A percentile compares a stretch with the other conserved stretches of the same genome.
Conservation (phyloP, 2,113 vertebrate species). For the Toxotes chatareus region DNA sequence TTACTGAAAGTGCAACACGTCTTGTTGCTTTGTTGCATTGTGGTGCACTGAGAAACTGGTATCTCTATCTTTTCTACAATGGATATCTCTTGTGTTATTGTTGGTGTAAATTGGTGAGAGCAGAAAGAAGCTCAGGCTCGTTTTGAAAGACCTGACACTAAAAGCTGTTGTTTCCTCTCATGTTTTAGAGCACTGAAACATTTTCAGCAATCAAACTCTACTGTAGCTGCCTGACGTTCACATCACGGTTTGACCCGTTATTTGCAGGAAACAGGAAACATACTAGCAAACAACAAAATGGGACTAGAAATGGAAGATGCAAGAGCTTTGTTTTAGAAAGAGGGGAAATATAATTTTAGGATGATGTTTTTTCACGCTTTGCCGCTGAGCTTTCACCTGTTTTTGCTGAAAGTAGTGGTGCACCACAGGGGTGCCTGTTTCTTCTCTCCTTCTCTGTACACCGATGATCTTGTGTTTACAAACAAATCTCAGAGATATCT, state of each 20-base stretch:
- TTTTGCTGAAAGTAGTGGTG: neutral
- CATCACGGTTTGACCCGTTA: slow-evolving; percentile 7
- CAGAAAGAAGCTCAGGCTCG: slow-evolving; percentile 3
- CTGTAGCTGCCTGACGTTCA: neutral
- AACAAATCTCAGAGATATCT: neutral
- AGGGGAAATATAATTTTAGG: neutral
- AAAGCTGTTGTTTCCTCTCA: slow-evolving; percentile 21
- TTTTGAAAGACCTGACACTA: slow-evolving; percentile 20
- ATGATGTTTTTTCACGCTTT: neutral
- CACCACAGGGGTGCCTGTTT: neutral
- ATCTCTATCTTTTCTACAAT: neutral
- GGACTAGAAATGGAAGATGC: neutral
- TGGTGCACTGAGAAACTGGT: neutral
- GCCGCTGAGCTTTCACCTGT: neutral
- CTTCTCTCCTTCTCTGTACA: neutral
- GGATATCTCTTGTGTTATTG: slow-evolving; percentile 19
- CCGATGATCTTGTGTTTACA: neutral
- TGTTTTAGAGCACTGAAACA: slow-evolving; percentile 7
- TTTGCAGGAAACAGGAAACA: neutral
- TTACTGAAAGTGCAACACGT: slow-evolving; percentile 28
- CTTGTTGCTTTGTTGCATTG: slow-evolving; percentile 37
- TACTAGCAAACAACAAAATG: neutral
- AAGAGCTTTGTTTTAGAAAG: neutral
- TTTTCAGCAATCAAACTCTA: slow-evolving; percentile 10
- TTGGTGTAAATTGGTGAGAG: slow-evolving; percentile 10